Percentiles rank a stretch among this genome's conserved stretches.
Evolutionary conservation across 2,797 vertebrate genomes (phyloP).

Genomic region (Gallinago stenura): DNA sequence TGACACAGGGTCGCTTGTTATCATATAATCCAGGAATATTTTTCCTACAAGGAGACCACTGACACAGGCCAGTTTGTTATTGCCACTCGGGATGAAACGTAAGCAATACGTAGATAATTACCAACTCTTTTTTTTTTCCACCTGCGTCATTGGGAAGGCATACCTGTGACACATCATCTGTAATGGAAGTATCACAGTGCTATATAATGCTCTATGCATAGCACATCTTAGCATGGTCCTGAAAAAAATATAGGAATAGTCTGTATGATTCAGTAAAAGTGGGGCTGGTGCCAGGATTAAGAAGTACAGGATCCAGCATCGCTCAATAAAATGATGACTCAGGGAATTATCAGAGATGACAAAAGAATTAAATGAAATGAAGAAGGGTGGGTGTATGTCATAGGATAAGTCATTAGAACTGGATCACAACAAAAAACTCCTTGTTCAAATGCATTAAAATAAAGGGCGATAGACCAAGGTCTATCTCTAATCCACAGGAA

Average conservation of each 20-base stretch:
- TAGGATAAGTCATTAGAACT: not conserved
- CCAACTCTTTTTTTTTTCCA: not conserved
- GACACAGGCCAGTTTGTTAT: not conserved
- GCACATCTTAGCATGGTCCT: not conserved
- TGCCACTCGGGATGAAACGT: not conserved
- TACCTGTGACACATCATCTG: not conserved
- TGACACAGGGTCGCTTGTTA: not conserved
- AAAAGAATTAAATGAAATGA: not conserved
- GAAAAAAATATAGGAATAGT: not conserved
- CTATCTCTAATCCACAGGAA: not conserved
- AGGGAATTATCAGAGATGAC: not conserved
- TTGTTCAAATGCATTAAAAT: not conserved
- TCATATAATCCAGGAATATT: not conserved
- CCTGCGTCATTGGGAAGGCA: not conserved
- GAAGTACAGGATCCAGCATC: not conserved
- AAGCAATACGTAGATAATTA: not conserved
- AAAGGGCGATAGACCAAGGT: not conserved
- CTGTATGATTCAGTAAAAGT: not conserved
- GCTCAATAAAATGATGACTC: conserved; percentile 1
- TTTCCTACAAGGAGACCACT: not conserved
- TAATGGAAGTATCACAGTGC: not conserved
- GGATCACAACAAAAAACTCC: not conserved
- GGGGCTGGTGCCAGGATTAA: not conserved
- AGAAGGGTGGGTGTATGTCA: not conserved
- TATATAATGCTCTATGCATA: not conserved